Evolutionary conservation across 2,888 invertebrate species (phyloP).

Genomic region (Xestoiulus laeticollis): DNA sequence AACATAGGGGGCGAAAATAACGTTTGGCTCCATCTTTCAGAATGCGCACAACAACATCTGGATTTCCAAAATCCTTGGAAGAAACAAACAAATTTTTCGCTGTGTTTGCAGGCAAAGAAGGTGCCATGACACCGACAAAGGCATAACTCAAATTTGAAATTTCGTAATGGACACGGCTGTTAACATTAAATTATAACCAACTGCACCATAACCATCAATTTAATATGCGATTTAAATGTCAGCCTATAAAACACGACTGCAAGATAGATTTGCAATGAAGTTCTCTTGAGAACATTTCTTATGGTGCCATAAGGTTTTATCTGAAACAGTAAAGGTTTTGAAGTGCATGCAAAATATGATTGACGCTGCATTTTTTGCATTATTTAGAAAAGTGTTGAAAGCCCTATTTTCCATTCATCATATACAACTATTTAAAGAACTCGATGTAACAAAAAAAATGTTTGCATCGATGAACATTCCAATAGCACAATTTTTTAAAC

Average conservation of each 20-base stretch:
- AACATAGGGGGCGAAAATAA: background rate
- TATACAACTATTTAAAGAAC: too few species aligned
- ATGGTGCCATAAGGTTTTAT: too few species aligned
- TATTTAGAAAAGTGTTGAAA: too few species aligned
- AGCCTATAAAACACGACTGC: background rate
- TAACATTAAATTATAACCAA: background rate
- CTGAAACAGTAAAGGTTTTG: too few species aligned
- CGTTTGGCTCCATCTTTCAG: background rate
- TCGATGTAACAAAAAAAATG: too few species aligned
- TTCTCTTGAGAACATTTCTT: too few species aligned
- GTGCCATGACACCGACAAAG: background rate
- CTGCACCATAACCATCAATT: background rate
- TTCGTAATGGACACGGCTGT: background rate
- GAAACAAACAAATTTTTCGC: background rate
- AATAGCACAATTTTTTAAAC: too few species aligned
- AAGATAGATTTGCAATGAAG: too few species aligned
- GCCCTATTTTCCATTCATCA: too few species aligned
- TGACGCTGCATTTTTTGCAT: too few species aligned
- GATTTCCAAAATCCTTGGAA: background rate
- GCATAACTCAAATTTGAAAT: background rate
- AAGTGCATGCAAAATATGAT: too few species aligned
- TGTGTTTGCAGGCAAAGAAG: background rate
- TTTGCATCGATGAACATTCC: too few species aligned
- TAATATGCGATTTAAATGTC: background rate
- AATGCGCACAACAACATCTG: background rate